Percentiles rank a stretch among this genome's conserved stretches.
These are phyloP conservation scores for Drosophila kuntzei DNA, from an alignment of 2,888 invertebrate genomes.

Conservation along the genomic window DNA sequence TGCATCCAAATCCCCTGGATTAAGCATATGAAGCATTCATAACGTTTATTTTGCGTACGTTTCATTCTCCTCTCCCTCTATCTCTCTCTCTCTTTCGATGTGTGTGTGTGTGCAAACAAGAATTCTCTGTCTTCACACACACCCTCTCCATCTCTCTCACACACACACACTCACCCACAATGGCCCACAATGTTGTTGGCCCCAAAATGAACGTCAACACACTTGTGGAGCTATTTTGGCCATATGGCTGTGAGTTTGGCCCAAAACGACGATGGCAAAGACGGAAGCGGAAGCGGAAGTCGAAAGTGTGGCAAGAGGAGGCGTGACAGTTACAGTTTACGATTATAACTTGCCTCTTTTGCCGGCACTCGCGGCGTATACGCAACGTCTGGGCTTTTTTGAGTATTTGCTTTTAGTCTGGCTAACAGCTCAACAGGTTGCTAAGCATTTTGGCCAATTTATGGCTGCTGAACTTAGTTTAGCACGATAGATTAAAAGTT, in stretches of 20 bases:
- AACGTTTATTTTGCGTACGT: slow-evolving; percentile 76
- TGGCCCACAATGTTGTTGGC: slow-evolving; percentile 19
- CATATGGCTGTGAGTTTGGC: slow-evolving; percentile 38
- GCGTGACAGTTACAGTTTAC: slow-evolving; percentile 37
- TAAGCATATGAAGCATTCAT: slow-evolving; percentile 85
- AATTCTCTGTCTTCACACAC: slow-evolving; percentile 37
- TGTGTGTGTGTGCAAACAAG: slow-evolving; percentile 44
- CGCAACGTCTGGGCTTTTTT: slow-evolving; percentile 36
- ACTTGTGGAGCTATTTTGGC: slow-evolving; percentile 70
- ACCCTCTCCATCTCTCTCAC: slow-evolving; percentile 18
- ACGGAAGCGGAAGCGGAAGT: slow-evolving; percentile 15
- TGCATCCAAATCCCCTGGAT: slow-evolving; percentile 85
- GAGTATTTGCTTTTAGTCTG: slow-evolving; percentile 11
- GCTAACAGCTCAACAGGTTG: slow-evolving; percentile 63
- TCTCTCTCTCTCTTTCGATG: not conserved
- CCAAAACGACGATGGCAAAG: not conserved
- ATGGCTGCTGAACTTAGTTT: slow-evolving; percentile 31
- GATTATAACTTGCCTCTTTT: slow-evolving; percentile 26
- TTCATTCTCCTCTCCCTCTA: slow-evolving; percentile 30
- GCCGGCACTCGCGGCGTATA: slow-evolving; percentile 68
- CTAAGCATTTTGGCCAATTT: slow-evolving; percentile 57
- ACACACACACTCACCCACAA: slow-evolving; percentile 5
- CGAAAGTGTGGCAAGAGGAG: slow-evolving; percentile 3
- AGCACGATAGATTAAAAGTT: not conserved
- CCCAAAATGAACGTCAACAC: slow-evolving; percentile 55